Conservation (phyloP, 2,113 vertebrate species). For the Greenwoodochromis staneri region DNA sequence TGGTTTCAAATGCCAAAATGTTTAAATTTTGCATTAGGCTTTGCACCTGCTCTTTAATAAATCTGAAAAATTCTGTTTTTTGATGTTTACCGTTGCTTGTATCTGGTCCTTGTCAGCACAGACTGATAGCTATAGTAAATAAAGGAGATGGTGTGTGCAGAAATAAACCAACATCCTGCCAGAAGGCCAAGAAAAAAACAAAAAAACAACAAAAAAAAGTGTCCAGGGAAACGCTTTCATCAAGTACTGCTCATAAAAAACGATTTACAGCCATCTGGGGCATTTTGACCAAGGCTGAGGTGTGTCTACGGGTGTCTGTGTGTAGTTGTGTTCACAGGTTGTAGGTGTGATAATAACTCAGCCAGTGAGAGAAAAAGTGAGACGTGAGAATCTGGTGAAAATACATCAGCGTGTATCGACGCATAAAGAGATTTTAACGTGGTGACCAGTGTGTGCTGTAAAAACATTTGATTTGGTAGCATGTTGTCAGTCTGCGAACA, state of each 20-base stretch:
- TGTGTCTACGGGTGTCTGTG: constrained; percentile 27
- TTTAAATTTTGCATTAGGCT: neutral
- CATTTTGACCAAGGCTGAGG: constrained; percentile 50
- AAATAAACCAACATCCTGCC: constrained; percentile 67
- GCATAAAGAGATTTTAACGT: constrained; percentile 14
- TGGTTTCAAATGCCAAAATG: neutral
- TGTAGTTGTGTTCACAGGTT: constrained; percentile 27
- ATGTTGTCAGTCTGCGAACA: neutral
- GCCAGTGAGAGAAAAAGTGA: neutral
- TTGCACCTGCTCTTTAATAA: neutral
- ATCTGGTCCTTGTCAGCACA: constrained; percentile 52
- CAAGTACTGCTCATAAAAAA: constrained; percentile 69
- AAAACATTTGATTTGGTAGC: constrained; percentile 39
- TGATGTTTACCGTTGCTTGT: neutral
- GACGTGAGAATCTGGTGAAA: constrained; percentile 22
- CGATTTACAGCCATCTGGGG: constrained; percentile 61
- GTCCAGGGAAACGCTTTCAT: constrained; percentile 72
- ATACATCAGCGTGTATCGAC: constrained; percentile 2
- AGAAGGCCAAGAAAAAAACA: constrained; percentile 45
- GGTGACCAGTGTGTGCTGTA: constrained; percentile 6
- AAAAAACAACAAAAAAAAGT: constrained; percentile 37
- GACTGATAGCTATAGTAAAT: constrained; percentile 57
- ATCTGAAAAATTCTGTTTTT: neutral
- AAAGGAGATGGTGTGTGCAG: constrained; percentile 58
- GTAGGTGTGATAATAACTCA: constrained; percentile 58